Base-by-base conservation (phyloP, 2,797 vertebrate genomes). In the Gila robusta region DNA sequence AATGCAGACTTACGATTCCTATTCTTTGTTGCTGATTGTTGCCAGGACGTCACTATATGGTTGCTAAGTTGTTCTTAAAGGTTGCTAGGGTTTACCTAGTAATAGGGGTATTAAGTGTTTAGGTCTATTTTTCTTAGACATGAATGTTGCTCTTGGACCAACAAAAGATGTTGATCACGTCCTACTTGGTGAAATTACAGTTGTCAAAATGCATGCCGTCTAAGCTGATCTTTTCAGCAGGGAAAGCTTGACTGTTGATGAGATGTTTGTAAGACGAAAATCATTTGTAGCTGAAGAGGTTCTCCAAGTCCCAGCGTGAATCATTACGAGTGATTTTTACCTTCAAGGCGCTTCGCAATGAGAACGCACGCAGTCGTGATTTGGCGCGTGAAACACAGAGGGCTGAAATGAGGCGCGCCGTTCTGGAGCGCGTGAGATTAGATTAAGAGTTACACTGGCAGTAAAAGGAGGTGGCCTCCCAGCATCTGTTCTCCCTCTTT, bases 401-500 rank as follows among this genome's bases (percentile, higher is more conserved):
- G 23, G n/a, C 32, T 69, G 71, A 52, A 83, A 85, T 19, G 79
- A 74, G 28, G 87, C 21, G 35, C 39, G 11, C 74, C 26, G 4
- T 49, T 56, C 81, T 73, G 8, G 35, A n/a, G 72, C 52, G 76
- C 2, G 70, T 52, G 56, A 73, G 72, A 89, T 81, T 86, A 87
- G 71, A 83, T 84, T 84, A 93, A 89, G 80, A 92, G 90, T 89
- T 90, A 92, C 83, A 91, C 91, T 90, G 92, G 93, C 92, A 91
- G 85, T 89, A 91, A 91, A 66, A 86, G 66, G 78, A 87, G 81
- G 85, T 85, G 70, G 76, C 83, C n/a, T 54, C 73, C 76, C 86
- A 54, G 71, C 81, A 93, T 91, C 92, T 93, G 92, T 90, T 95
- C 91, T 92, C 90, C 86, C 86, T 91, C 91, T 80, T 56, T 71